Evolutionary conservation across 1,140 invertebrate species (phyloP).

Genomic region (Laupala kohalensis): DNA sequence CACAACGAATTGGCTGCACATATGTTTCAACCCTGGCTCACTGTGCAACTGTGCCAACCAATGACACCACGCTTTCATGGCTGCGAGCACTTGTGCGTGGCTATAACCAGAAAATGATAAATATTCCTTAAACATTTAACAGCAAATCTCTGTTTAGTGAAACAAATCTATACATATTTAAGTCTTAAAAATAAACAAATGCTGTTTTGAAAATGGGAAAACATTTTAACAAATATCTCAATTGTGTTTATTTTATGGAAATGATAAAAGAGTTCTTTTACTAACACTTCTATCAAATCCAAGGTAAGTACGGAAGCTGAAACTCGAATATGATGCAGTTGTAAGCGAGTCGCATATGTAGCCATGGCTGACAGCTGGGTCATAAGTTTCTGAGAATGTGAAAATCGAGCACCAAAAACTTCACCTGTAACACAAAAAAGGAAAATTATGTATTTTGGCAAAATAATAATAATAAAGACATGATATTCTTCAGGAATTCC

Average conservation of each 20-base stretch:
- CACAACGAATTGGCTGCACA: slow-evolving; percentile 6
- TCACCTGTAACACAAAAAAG: slow-evolving; percentile 11
- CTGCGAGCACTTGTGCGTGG: slow-evolving; percentile 52
- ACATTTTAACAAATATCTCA: too few species aligned
- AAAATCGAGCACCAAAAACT: slow-evolving; percentile 21
- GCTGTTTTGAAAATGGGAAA: too few species aligned
- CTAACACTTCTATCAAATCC: slow-evolving; percentile 35
- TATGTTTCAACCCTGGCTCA: slow-evolving; percentile 2
- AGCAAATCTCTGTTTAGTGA: too few species aligned
- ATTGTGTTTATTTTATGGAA: too few species aligned
- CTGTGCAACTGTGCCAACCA: slow-evolving; percentile 33
- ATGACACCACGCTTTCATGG: slow-evolving; percentile 50
- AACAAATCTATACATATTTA: too few species aligned
- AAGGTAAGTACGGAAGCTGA: slow-evolving; percentile 28
- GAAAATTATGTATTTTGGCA: too few species aligned
- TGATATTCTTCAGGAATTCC: too few species aligned
- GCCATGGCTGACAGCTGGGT: slow-evolving; percentile 17
- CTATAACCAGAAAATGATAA: slow-evolving; percentile 25
- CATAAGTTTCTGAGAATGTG: slow-evolving; percentile 17
- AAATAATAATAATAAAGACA: too few species aligned
- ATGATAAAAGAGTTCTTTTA: too few species aligned
- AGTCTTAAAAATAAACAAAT: too few species aligned
- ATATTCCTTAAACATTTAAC: neutral
- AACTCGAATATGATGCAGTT: slow-evolving; percentile 13
- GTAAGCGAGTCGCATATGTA: slow-evolving; percentile 16